These are phyloP conservation scores for Canis aureus DNA, from an alignment of 2,113 vertebrate species.

Conservation along the genomic window DNA sequence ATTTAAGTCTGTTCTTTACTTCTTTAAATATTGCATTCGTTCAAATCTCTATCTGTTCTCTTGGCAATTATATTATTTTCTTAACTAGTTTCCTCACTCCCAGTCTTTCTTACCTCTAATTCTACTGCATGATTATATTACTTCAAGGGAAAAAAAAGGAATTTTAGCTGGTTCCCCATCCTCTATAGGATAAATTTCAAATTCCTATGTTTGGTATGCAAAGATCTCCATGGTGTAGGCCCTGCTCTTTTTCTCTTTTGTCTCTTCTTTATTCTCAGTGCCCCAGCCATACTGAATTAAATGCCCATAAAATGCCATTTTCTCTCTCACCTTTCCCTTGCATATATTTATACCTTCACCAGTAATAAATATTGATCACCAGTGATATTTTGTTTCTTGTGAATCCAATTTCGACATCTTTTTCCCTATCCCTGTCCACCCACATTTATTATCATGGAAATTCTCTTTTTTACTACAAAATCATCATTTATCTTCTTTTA, in stretches of 20 bases:
- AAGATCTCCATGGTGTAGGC: neutral
- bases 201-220: neutral
- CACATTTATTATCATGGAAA: constrained; percentile 1
- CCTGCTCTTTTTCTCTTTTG: neutral
- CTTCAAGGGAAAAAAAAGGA: neutral
- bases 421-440: neutral
- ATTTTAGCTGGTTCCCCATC: neutral
- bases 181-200: neutral
- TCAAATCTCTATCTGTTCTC: constrained; percentile 38
- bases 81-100: neutral
- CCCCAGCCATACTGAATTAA: neutral
- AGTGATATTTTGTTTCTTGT: neutral
- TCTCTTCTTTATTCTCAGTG: constrained; percentile 5
- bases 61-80: neutral
- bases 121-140: neutral
- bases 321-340: neutral
- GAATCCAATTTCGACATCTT: neutral
- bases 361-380: neutral
- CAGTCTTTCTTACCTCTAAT: neutral
- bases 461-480: constrained; percentile 53
- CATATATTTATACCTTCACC: neutral
- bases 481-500: constrained; percentile 22
- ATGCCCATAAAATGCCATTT: neutral
- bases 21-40: constrained; percentile 22
- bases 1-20: neutral